Percentiles rank a stretch among this genome's conserved stretches.
Evolutionary conservation across 2,888 invertebrate genomes (phyloP).

Genomic region (Xiphydria camelus): DNA sequence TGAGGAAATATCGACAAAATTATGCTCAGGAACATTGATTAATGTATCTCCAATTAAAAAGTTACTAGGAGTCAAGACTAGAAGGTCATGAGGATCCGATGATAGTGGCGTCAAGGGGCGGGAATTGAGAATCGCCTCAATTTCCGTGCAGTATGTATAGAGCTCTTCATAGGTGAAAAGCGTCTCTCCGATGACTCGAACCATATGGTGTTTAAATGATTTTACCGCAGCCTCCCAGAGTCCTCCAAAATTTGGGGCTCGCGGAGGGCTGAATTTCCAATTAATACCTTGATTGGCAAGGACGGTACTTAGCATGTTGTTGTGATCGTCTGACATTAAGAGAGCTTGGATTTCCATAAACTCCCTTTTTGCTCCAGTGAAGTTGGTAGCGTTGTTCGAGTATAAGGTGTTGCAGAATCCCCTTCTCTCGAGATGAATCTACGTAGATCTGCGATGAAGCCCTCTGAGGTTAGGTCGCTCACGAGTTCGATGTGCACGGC

Average conservation of each 20-base stretch:
- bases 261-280: slow-evolving; percentile 34
- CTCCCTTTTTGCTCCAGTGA: background rate
- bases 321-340: background rate
- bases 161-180: slow-evolving; percentile 27
- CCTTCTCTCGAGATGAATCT: background rate
- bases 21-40: slow-evolving; percentile 9
- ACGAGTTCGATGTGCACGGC: no score
- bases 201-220: slow-evolving; percentile 27
- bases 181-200: slow-evolving; percentile 16
- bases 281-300: slow-evolving; percentile 15
- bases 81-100: slow-evolving; percentile 14
- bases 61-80: slow-evolving; percentile 16
- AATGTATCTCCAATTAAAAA: slow-evolving; percentile 21
- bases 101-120: no score
- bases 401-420: background rate
- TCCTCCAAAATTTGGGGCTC: slow-evolving; percentile 29
- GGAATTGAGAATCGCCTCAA: no score
- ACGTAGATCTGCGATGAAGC: background rate
- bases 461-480: background rate
- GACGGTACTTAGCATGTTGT: background rate
- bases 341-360: background rate
- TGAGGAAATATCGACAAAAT: slow-evolving; percentile 6
- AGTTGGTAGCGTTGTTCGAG: background rate
- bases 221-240: slow-evolving; percentile 33
- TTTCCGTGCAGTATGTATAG: slow-evolving; percentile 18